Conservation (phyloP, 2,888 invertebrate genomes). For the Thysanoteuthis rhombus region DNA sequence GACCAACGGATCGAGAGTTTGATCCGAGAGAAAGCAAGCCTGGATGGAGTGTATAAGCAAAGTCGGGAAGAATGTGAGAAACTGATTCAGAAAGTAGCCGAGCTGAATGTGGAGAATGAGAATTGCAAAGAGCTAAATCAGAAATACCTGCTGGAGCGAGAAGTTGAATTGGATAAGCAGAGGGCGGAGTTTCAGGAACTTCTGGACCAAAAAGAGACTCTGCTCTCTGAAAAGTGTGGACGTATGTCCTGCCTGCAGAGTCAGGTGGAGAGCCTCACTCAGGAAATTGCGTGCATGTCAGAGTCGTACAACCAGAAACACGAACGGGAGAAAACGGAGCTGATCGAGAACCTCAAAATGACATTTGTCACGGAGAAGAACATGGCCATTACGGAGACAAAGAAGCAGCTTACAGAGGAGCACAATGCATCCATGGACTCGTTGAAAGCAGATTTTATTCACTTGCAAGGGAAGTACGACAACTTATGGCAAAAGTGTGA, state of each 20-base stretch:
- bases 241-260: neutral
- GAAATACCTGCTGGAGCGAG: conserved; percentile 48
- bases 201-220: conserved; percentile 56
- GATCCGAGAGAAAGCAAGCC: neutral
- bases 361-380: conserved; percentile 72
- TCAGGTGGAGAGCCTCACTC: conserved; percentile 33
- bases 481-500: neutral
- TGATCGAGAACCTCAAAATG: conserved; percentile 43
- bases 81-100: conserved; percentile 41
- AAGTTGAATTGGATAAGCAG: conserved; percentile 51
- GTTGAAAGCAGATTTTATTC: conserved; percentile 24
- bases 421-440: conserved; percentile 32
- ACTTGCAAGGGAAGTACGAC: neutral
- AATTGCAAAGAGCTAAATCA: conserved; percentile 67
- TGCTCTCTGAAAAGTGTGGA: conserved; percentile 55
- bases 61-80: conserved; percentile 38
- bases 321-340: conserved; percentile 47
- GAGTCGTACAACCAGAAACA: conserved; percentile 41
- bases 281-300: conserved; percentile 33
- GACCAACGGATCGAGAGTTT: conserved; percentile 19
- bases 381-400: conserved; percentile 75
- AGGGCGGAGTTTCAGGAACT: conserved; percentile 47
- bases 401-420: conserved; percentile 39
- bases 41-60: conserved; percentile 36
- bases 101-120: conserved; percentile 64